Conservation (phyloP, 2,113 vertebrate species). For the Oceanites oceanicus region DNA sequence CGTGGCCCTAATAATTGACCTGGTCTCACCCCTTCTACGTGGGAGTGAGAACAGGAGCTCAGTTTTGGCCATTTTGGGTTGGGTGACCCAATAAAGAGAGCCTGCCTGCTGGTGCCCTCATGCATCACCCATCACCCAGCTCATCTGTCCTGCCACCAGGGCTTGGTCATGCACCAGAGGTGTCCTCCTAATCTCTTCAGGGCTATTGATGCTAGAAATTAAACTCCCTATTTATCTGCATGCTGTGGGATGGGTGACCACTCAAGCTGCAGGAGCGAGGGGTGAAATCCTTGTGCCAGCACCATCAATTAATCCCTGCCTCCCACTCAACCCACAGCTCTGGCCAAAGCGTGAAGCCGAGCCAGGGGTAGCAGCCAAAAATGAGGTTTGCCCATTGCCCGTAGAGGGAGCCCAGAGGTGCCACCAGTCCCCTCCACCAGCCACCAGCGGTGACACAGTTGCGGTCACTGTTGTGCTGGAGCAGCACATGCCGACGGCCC, state of each 20-base stretch:
- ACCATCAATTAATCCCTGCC: neutral
- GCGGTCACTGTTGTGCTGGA: neutral
- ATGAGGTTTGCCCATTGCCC: neutral
- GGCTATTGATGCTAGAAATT: neutral
- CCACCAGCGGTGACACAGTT: neutral
- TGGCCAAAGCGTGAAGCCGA: neutral
- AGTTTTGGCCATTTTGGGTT: neutral
- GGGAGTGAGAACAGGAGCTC: neutral
- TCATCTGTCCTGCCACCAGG: neutral
- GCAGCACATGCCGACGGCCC: fast-evolving
- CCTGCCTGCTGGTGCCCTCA: neutral
- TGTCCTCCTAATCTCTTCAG: fast-evolving
- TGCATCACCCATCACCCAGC: neutral
- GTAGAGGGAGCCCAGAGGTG: neutral
- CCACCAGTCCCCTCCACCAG: fast-evolving
- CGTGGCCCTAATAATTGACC: neutral
- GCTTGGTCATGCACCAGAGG: neutral
- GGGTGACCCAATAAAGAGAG: neutral
- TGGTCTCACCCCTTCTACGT: neutral
- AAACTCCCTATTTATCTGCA: fast-evolving
- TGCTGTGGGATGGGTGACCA: neutral
- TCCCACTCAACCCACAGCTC: neutral
- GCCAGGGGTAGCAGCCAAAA: neutral
- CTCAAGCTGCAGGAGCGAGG: neutral
- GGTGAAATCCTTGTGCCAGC: neutral